Conservation (phyloP, 2,113 vertebrate species). For the Embiotoca jacksoni region DNA sequence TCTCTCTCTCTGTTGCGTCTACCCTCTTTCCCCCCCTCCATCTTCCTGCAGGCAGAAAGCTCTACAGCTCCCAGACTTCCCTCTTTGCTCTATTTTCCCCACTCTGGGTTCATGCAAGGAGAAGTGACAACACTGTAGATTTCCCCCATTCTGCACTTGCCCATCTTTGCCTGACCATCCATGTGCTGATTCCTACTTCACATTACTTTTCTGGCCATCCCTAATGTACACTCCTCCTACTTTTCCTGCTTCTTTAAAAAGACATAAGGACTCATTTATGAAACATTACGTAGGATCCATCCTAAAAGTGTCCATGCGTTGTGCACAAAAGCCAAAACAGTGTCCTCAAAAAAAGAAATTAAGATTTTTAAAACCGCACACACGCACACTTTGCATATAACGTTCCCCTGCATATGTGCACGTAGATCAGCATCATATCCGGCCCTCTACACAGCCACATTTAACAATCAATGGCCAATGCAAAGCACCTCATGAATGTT, state of each 20-base stretch:
- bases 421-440: too few species aligned
- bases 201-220: neutral
- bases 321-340: too few species aligned
- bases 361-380: too few species aligned
- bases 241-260: neutral
- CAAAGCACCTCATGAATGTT: too few species aligned
- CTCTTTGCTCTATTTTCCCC: constrained; percentile 22
- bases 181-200: neutral
- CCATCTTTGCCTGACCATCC: constrained; percentile 8
- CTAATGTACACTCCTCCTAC: constrained; percentile 21
- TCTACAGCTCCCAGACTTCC: constrained; percentile 23
- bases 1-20: neutral
- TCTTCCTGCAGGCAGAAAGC: constrained; percentile 25
- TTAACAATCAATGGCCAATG: too few species aligned
- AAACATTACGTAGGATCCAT: too few species aligned
- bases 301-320: too few species aligned
- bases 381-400: too few species aligned
- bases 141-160: neutral
- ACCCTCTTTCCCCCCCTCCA: constrained; percentile 9
- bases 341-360: too few species aligned
- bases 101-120: neutral
- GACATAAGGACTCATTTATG: too few species aligned
- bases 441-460: too few species aligned
- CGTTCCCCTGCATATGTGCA: too few species aligned
- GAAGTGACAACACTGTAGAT: constrained; percentile 8